phyloP scores from a whole-genome alignment of 2,113 vertebrate genomes.

The Phylloscopus trochilus region DNA sequence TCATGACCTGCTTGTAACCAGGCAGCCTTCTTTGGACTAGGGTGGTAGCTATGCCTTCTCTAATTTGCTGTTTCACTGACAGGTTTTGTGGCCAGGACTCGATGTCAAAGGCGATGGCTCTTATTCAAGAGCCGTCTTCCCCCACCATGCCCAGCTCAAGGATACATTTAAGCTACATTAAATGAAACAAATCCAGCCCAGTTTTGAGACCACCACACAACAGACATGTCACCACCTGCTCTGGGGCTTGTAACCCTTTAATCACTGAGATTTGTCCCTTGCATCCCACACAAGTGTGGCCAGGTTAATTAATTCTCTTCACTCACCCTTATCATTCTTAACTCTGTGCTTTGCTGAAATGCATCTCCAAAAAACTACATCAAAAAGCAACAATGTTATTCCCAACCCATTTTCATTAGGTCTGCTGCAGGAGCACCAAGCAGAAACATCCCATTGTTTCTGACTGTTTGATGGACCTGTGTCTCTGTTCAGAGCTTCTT shows the following conservation, averaged over 20 bases:
- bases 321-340: neutral
- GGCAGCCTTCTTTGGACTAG: neutral
- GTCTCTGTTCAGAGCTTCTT: neutral
- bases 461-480: neutral
- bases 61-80: neutral
- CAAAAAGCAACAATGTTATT: neutral
- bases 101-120: neutral
- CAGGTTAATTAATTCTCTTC: neutral
- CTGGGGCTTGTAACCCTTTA: neutral
- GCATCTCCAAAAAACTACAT: neutral
- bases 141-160: neutral
- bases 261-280: neutral
- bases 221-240: neutral
- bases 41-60: neutral
- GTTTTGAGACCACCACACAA: neutral
- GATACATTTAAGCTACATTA: neutral
- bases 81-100: neutral
- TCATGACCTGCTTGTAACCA: neutral
- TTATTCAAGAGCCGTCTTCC: neutral
- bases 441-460: neutral
- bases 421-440: fast-evolving
- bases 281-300: fast-evolving
- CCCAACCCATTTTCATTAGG: neutral
- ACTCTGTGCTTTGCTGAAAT: neutral
- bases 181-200: neutral